phyloP scores from a whole-genome alignment of 2,888 invertebrate genomes.

The Xestia sexstrigata region DNA sequence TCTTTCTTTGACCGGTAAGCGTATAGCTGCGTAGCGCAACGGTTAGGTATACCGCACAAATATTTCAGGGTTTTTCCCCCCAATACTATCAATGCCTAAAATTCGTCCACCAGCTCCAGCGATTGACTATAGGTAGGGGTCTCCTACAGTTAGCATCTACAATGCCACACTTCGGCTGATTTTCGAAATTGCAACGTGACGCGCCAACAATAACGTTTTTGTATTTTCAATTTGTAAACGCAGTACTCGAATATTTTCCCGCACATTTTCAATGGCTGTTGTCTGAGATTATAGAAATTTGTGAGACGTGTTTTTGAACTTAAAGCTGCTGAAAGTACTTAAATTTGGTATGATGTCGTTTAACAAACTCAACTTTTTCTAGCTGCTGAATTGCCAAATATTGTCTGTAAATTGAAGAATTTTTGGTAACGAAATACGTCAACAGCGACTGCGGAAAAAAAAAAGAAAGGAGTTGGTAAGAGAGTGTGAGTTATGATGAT shows the following conservation, averaged over 20 bases:
- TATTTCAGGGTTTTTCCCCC: background rate
- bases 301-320: background rate
- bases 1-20: too few relatives aligned
- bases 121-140: constrained; percentile 60
- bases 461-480: too few relatives aligned
- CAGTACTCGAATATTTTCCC: constrained; percentile 52
- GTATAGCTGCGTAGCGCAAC: background rate
- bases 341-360: background rate
- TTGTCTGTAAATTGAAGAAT: too few relatives aligned
- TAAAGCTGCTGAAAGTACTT: background rate
- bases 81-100: background rate
- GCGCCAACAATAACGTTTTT: constrained; percentile 68
- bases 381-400: background rate
- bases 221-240: constrained; percentile 73
- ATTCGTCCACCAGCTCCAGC: background rate
- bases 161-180: constrained; percentile 66
- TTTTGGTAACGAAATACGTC: background rate
- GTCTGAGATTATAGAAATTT: constrained; percentile 27
- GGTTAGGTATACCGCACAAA: background rate
- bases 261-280: constrained; percentile 55
- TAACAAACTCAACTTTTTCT: background rate
- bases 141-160: constrained; percentile 61
- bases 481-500: too few relatives aligned
- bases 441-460: too few relatives aligned
- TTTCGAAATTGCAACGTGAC: constrained; percentile 72